Conservation (phyloP, 2,797 vertebrate species). For the Sebastes kiyomatsui region DNA sequence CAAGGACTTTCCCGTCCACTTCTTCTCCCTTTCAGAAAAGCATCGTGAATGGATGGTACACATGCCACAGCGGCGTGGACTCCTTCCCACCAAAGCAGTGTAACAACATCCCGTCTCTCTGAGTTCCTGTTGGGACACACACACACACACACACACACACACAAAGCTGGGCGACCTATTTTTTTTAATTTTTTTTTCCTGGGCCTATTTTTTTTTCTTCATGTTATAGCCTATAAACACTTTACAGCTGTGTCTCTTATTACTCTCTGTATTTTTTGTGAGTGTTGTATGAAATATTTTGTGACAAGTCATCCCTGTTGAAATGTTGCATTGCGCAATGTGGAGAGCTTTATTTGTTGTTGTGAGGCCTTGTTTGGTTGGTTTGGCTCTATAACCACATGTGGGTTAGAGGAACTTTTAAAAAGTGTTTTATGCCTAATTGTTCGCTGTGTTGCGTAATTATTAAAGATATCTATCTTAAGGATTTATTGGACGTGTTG, state of each 20-base stretch:
- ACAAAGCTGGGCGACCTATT: background rate
- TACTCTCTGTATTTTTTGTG: slow-evolving; percentile 54
- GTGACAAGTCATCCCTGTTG: slow-evolving; percentile 47
- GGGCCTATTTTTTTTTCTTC: background rate
- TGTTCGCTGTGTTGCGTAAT: slow-evolving; percentile 51
- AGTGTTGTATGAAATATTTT: slow-evolving; percentile 57
- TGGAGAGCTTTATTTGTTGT: slow-evolving; percentile 67
- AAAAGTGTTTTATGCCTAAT: slow-evolving; percentile 35
- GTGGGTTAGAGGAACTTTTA: slow-evolving; percentile 28
- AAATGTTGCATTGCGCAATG: slow-evolving; percentile 52
- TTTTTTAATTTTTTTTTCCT: background rate
- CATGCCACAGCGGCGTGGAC: slow-evolving; percentile 83
- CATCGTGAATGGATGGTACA: slow-evolving; percentile 85
- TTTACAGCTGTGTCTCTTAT: slow-evolving; percentile 43
- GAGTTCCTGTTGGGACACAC: slow-evolving; percentile 33
- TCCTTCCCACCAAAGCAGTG: slow-evolving; percentile 81
- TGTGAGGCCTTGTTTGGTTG: slow-evolving; percentile 52
- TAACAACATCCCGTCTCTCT: slow-evolving; percentile 73
- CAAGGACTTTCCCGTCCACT: slow-evolving; percentile 77
- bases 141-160: too few species aligned
- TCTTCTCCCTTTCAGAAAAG: slow-evolving; percentile 83
- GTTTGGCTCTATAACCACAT: slow-evolving; percentile 24
- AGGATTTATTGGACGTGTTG: slow-evolving; percentile 29
- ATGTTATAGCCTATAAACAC: slow-evolving; percentile 1
- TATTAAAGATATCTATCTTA: slow-evolving; percentile 51